These are phyloP conservation scores for Sander vitreus DNA, from an alignment of 2,113 vertebrate genomes.

Conservation along the genomic window DNA sequence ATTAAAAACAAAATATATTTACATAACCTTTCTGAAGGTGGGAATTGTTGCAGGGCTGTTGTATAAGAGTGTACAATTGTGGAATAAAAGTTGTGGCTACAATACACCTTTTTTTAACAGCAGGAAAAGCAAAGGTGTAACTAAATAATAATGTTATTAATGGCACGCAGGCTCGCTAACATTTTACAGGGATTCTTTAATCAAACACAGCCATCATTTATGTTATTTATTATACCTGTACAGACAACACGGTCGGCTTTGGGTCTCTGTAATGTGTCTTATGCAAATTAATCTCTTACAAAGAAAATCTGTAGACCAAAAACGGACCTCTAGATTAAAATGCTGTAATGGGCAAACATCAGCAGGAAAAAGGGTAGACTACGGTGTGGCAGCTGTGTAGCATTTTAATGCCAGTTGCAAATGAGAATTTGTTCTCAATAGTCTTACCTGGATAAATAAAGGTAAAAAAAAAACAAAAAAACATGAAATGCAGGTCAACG, in stretches of 20 bases:
- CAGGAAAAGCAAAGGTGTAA: too few relatives aligned
- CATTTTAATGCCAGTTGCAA: background rate
- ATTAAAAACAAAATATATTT: background rate
- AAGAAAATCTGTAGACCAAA: background rate
- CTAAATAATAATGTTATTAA: too few relatives aligned
- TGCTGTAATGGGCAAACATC: background rate
- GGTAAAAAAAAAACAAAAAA: too few relatives aligned
- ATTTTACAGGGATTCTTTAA: background rate
- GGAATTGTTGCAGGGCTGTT: background rate
- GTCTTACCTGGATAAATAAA: too few relatives aligned
- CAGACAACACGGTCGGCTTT: background rate
- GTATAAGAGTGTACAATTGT: background rate
- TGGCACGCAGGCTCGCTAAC: background rate
- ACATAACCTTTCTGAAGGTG: background rate
- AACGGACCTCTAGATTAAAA: background rate
- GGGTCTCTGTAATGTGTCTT: background rate
- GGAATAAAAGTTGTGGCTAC: background rate
- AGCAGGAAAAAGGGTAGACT: background rate
- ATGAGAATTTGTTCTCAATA: too few relatives aligned
- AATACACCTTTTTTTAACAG: background rate
- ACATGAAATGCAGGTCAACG: background rate
- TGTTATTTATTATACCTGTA: background rate
- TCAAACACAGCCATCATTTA: background rate
- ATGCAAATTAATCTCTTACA: background rate
- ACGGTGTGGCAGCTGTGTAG: background rate